These are phyloP conservation scores for Alviniconcha strummeri DNA, from an alignment of 2,888 invertebrate species.

Conservation along the genomic window DNA sequence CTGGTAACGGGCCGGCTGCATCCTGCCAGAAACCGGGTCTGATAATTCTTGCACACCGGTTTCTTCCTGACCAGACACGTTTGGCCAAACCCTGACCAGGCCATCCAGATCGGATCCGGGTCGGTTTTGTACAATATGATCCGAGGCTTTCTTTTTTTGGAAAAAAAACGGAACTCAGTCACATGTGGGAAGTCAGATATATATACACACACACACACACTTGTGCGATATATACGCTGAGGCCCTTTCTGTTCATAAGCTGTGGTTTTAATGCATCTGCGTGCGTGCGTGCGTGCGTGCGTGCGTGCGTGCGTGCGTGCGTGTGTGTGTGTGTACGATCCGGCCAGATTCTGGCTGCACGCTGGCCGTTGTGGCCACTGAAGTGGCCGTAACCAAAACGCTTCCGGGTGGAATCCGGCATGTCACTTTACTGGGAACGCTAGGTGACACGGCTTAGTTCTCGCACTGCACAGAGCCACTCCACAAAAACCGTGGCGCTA, in stretches of 20 bases:
- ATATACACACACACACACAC: constrained; percentile 11
- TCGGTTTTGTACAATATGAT: too few species aligned
- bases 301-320: background rate
- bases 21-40: too few species aligned
- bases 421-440: background rate
- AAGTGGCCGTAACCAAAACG: background rate
- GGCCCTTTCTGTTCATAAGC: background rate
- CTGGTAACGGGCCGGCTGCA: too few species aligned
- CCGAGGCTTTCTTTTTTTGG: too few species aligned
- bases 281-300: constrained; percentile 8
- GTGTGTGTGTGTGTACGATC: background rate
- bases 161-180: background rate
- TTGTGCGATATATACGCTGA: too few species aligned
- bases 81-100: too few species aligned
- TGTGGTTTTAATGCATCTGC: background rate
- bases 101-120: too few species aligned
- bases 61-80: too few species aligned
- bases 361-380: background rate
- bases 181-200: background rate
- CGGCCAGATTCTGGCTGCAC: background rate
- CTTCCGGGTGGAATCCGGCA: background rate
- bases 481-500: background rate
- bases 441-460: too few species aligned
- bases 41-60: too few species aligned
- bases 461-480: background rate